Percentiles rank a stretch among this genome's conserved stretches.
These are phyloP conservation scores for Porites divaricata DNA, from an alignment of 92 coral and sea anemone species.

Conservation along the genomic window DNA sequence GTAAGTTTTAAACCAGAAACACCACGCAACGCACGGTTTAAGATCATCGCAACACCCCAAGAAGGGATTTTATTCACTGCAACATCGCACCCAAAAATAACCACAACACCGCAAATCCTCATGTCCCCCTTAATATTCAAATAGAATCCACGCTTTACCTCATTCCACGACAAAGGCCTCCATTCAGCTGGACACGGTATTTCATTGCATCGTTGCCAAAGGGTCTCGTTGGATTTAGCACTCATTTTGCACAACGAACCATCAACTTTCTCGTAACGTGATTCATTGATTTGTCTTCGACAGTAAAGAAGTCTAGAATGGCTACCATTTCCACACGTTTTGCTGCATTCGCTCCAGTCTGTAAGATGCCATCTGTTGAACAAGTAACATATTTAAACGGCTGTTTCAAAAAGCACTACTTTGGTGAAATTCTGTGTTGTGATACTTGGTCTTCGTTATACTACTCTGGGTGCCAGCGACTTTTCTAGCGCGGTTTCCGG, in stretches of 20 bases:
- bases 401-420: no score
- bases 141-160: conserved; percentile 2
- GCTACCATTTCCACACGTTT: conserved; percentile 44
- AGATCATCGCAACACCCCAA: no score
- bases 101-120: no score
- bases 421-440: not conserved
- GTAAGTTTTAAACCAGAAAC: no score
- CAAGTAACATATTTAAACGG: not conserved
- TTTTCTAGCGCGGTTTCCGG: no score
- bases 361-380: conserved; percentile 43
- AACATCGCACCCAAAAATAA: no score
- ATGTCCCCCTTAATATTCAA: not conserved
- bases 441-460: not conserved
- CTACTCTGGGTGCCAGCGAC: no score
- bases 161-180: conserved; percentile 24
- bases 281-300: conserved; percentile 19
- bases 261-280: conserved; percentile 2
- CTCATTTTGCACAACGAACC: conserved; percentile 1
- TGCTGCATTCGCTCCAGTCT: conserved; percentile 36
- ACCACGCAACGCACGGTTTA: no score
- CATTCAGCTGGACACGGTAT: conserved; percentile 43
- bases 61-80: no score
- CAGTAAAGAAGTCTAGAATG: conserved; percentile 30
- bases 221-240: not conserved
- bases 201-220: conserved; percentile 27